phyloP scores from a whole-genome alignment of 2,888 invertebrate genomes.

The Ypsolopha sequella region DNA sequence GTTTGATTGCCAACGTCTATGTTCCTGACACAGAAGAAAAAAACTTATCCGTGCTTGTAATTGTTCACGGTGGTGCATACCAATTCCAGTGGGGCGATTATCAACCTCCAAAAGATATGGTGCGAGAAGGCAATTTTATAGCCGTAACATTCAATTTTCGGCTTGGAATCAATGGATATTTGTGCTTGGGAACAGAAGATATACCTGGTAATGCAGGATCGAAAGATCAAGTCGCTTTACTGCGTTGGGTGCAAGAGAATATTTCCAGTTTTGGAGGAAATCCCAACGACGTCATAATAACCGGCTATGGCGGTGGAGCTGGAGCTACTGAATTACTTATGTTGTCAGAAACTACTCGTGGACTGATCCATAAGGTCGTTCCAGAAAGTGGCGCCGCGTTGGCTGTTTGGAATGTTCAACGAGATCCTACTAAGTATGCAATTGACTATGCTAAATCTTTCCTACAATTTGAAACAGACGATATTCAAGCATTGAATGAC shows the following conservation, averaged over 20 bases:
- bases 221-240: constrained; percentile 8
- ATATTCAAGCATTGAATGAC: not conserved
- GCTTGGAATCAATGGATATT: constrained; percentile 6
- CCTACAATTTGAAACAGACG: not conserved
- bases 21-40: constrained; percentile 17
- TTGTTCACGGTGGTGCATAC: constrained; percentile 27
- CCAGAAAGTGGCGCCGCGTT: constrained; percentile 4
- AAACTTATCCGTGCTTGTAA: constrained; percentile 23
- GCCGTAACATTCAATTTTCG: constrained; percentile 6
- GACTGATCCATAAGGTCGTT: constrained; percentile 8
- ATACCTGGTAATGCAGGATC: constrained; percentile 10
- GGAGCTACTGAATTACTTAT: constrained; percentile 4
- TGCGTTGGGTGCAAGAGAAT: constrained; percentile 9
- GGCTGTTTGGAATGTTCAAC: not conserved
- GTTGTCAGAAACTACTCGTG: constrained; percentile 4
- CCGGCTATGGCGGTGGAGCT: constrained; percentile 8
- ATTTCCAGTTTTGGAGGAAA: constrained; percentile 8
- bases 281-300: constrained; percentile 8
- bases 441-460: not conserved
- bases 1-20: constrained; percentile 24
- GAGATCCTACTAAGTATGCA: constrained; percentile 5
- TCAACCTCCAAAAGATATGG: constrained; percentile 12
- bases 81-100: constrained; percentile 19
- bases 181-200: constrained; percentile 7
- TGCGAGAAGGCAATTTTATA: constrained; percentile 9